Base-by-base conservation (phyloP, 1,140 invertebrate species). In the Tribolium castaneum region DNA sequence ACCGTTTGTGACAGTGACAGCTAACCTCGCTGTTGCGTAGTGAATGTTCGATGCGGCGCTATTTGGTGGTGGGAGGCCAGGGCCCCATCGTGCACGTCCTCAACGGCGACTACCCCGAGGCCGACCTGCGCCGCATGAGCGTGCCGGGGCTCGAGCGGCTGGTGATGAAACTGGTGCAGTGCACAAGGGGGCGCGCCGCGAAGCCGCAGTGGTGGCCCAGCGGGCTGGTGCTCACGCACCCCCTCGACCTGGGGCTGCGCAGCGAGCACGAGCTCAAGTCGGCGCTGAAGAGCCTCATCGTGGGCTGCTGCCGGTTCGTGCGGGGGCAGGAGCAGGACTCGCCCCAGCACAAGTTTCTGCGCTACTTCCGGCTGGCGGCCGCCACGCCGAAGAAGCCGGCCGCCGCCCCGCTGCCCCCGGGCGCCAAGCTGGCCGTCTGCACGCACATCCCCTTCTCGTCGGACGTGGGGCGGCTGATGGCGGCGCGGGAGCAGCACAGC, bases 201-300 rank as follows among this genome's bases (percentile, higher is more conserved):
- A 80, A 72, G 39, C 80, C 82, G 1, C n/a, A 76, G 34, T 82
- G 81, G 80, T 83, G 81, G 82, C 80, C 82, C 16, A 80, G 77
- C 22, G 79, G 78, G 7, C 34, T 78, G 9, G 30, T 77, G 7
- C 75, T 81, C 22, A 54, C 70, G 5, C 50, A 75, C 25, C 59
- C 49, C 19, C 9, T 66, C 56, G 10, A 76, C 30, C 59, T 70
- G 39, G 50, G 66, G 50, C 25, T 70, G 59, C 13, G 34, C 25
- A 51, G 9, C n/a, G 34, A 45, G 66, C 66, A n/a, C 35, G 45
- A 51, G 16, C 3, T 34, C 49, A 70, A 70, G 30, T 59, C 45
- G 59, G 39, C 56, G 4, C 51, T 66, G 39, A 50, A 49, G 9
- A 14, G 34, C 6, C 75, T 62, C 3, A 76, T 70, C 50, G 35